phyloP scores from a whole-genome alignment of 2,888 invertebrate genomes.

The Dynastes hyllus region DNA sequence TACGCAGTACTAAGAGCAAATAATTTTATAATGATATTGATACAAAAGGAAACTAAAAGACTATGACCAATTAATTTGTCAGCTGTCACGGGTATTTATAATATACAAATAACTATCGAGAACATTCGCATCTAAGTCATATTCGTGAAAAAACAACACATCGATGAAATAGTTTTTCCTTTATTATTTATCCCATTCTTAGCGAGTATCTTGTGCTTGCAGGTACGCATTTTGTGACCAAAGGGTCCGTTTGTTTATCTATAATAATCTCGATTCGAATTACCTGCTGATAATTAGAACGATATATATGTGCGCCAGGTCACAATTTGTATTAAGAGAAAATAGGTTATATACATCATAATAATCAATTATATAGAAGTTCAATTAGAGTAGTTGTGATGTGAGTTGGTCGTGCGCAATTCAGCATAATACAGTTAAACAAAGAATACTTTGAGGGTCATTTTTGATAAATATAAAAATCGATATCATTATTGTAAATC shows the following conservation, averaged over 20 bases:
- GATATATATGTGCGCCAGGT: conserved; percentile 27
- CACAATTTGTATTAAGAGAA: conserved; percentile 26
- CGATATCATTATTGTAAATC: too few relatives aligned
- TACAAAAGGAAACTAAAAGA: conserved; percentile 43
- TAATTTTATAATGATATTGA: conserved; percentile 48
- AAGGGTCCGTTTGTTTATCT: conserved; percentile 1
- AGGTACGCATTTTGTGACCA: conserved; percentile 27
- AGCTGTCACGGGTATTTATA: conserved; percentile 54
- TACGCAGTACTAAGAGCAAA: conserved; percentile 46
- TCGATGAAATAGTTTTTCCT: conserved; percentile 26
- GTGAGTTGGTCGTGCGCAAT: conserved; percentile 20
- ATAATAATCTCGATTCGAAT: background rate
- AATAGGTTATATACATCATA: conserved; percentile 27
- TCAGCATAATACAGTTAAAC: conserved; percentile 2
- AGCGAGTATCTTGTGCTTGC: conserved; percentile 29
- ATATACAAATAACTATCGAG: conserved; percentile 44
- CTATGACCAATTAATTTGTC: conserved; percentile 56
- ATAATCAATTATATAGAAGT: conserved; percentile 18
- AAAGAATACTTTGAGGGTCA: conserved; percentile 29
- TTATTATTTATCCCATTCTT: conserved; percentile 21
- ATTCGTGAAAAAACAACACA: conserved; percentile 44
- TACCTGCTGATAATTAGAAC: conserved; percentile 10
- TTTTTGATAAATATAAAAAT: conserved; percentile 24
- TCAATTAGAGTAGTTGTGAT: conserved; percentile 39
- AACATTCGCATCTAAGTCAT: conserved; percentile 47